A percentile compares a stretch with the other conserved stretches of the same genome.
These are phyloP conservation scores for Tragelaphus buxtoni DNA, from an alignment of 2,113 vertebrate genomes.

Conservation along the genomic window DNA sequence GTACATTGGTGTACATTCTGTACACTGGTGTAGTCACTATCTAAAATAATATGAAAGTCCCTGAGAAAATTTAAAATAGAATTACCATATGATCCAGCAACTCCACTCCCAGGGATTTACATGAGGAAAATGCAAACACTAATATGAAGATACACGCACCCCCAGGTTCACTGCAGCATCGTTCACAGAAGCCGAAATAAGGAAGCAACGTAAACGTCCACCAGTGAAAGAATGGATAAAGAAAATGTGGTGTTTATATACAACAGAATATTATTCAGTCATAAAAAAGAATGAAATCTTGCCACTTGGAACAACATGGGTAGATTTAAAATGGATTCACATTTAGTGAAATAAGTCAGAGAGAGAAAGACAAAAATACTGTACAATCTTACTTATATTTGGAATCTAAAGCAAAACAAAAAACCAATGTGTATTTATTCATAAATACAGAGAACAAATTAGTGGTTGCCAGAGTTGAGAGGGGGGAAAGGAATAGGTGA, in stretches of 20 bases:
- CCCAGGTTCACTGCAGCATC: neutral
- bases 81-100: neutral
- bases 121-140: neutral
- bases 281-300: neutral
- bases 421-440: neutral
- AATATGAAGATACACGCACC: neutral
- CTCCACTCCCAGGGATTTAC: neutral
- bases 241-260: neutral
- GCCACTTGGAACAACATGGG: neutral
- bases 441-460: neutral
- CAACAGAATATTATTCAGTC: neutral
- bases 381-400: neutral
- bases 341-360: neutral
- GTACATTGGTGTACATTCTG: neutral
- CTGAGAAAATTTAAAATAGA: neutral
- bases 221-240: neutral
- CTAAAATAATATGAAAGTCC: neutral
- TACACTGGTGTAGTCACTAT: neutral
- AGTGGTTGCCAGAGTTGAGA: neutral
- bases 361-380: neutral
- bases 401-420: neutral
- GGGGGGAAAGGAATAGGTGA: accelerated
- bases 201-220: neutral
- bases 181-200: neutral
- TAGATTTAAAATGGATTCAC: neutral